phyloP scores from a whole-genome alignment of 2,797 vertebrate species.

The Emydoidea blandingii region DNA sequence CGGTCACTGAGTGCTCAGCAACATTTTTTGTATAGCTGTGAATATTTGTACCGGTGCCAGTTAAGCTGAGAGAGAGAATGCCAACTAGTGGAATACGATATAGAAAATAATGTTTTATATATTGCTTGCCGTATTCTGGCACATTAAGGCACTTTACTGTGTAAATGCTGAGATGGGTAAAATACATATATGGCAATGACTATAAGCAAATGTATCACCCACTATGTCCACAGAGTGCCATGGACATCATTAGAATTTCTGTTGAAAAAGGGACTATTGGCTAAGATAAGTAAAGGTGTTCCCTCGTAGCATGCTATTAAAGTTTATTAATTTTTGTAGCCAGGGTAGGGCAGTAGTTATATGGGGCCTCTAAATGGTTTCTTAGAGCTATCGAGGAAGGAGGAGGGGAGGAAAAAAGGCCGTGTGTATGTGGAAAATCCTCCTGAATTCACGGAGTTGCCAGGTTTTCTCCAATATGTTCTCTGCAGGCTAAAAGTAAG shows the following conservation, averaged over 20 bases:
- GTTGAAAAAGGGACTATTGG: not conserved
- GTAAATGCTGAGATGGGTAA: slow-evolving; percentile 50
- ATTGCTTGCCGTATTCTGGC: slow-evolving; percentile 40
- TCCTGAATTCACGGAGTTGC: not conserved
- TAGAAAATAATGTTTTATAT: slow-evolving; percentile 64
- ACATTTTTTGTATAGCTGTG: slow-evolving; percentile 16
- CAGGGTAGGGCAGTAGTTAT: not conserved
- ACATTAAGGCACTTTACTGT: slow-evolving; percentile 44
- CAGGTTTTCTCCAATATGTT: not conserved
- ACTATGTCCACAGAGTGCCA: slow-evolving; percentile 23
- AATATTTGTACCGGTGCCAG: slow-evolving; percentile 51
- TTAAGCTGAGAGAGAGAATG: slow-evolving; percentile 42
- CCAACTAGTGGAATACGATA: slow-evolving; percentile 40
- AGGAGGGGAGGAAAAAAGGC: not conserved
- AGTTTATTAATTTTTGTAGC: not conserved
- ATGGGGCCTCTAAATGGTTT: not conserved
- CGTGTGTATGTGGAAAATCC: too few relatives aligned
- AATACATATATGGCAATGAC: slow-evolving; percentile 17
- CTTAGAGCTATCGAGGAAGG: not conserved
- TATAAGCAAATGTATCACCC: slow-evolving; percentile 57
- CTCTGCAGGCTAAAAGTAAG: not conserved
- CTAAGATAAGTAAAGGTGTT: not conserved
- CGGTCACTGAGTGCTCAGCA: not conserved
- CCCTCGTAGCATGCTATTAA: not conserved
- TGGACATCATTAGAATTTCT: slow-evolving; percentile 8